Evolutionary conservation across 2,113 vertebrate species (phyloP), one percentile per base, ranked within the genome.

Genomic region (Echinops telfairi): DNA sequence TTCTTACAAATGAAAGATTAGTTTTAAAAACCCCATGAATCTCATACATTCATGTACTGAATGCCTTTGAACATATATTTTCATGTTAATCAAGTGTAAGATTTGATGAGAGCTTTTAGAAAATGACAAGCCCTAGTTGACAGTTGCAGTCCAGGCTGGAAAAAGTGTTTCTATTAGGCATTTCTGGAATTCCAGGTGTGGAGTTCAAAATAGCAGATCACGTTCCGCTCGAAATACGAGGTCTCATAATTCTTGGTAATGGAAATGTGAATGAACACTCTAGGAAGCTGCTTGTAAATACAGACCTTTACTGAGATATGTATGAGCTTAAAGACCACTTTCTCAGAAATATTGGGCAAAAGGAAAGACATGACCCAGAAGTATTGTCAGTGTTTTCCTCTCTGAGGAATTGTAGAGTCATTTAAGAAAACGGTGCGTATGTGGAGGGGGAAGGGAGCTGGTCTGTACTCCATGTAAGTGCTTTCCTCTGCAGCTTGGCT

Each of bases 81-180:
- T 92, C 58, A 62, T 94, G 83, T 83, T 82, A 87, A 36, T 79
- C 43, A 68, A 88, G 33, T 76, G 20, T 53, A 83, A 78, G 86
- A 76, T 86, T 86, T 92, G 66, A 73, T 83, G 92, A 89, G 95
- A 85, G n/a, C 47, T 40, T 84, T 92, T 57, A 62, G 68, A 78
- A 95, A 94, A 75, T 3, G 70, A 6, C 23, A 90, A 82, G 82
- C 38, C 12, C 12, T 47, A 53, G 33, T 75, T 75, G 7, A 70
- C 20, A 19, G 36, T 58, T 36, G 36, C 17, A 81, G 53, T 92
- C 84, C 71, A 83, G n/a, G 75, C 17, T 53, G 7, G 40, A 53
- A 40, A 94, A 92, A 75, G 31, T 43, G 27, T 64, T 68, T 86
- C 33, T n/a, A 47, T 82, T 79, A 89, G 29, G 33, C 40, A 31